These are phyloP conservation scores for Styela plicata DNA, from an alignment of 23 tunicate species.

Conservation along the genomic window DNA sequence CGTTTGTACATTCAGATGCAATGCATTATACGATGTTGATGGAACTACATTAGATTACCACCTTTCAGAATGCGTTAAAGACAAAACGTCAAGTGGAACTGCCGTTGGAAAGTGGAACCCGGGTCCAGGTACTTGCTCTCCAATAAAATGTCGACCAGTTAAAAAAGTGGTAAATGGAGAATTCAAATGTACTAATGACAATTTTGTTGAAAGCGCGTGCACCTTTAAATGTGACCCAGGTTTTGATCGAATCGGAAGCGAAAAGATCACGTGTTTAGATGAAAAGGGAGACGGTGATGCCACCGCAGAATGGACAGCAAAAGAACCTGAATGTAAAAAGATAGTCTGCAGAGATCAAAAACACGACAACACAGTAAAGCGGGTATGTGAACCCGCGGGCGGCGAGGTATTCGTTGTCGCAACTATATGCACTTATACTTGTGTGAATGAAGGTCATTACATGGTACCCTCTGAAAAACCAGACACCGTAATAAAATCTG, in stretches of 20 bases:
- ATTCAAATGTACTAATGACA: not conserved
- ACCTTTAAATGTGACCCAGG: not conserved
- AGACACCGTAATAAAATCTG: not conserved
- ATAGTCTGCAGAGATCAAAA: not conserved
- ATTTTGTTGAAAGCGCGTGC: not conserved
- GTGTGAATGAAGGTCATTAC: not conserved
- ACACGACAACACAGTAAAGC: not conserved
- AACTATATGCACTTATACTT: not conserved
- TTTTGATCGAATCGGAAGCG: not conserved
- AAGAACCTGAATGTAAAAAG: not conserved
- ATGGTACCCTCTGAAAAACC: not conserved
- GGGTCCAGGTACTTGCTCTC: slow-evolving; percentile 1
- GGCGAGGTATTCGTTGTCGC: not conserved
- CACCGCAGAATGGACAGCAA: not conserved
- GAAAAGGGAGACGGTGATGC: not conserved
- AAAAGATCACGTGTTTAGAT: not conserved
- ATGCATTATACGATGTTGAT: not conserved
- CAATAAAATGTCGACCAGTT: not conserved
- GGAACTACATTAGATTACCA: not conserved
- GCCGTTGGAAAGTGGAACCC: not conserved
- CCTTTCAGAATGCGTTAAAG: not conserved
- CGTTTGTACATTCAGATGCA: not conserved
- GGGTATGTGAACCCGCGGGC: not conserved
- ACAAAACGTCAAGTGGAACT: not conserved
- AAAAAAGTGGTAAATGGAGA: not conserved